A percentile compares a stretch with the other conserved stretches of the same genome.
Evolutionary conservation across 2,797 vertebrate genomes (phyloP).

Genomic region (Euthynnus affinis): DNA sequence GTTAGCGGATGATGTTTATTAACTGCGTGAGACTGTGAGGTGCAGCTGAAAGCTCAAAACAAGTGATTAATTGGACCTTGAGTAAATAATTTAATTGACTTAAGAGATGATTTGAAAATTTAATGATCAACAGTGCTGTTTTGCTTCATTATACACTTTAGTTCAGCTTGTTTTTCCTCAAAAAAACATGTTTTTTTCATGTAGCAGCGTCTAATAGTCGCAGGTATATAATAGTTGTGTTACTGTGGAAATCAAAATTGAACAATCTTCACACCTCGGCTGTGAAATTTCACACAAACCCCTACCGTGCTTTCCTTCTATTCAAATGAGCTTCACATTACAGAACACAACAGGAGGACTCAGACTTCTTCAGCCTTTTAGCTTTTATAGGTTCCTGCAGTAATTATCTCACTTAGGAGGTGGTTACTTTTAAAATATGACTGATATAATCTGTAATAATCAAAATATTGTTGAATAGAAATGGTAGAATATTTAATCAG

Average conservation of each 20-base stretch:
- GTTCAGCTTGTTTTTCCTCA: background rate
- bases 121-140: too few relatives aligned
- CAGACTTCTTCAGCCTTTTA: too few relatives aligned
- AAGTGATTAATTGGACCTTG: background rate
- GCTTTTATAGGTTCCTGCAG: too few relatives aligned
- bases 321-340: too few relatives aligned
- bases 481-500: background rate
- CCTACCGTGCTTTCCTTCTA: constrained; percentile 26
- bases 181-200: background rate
- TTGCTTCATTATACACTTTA: background rate
- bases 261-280: constrained; percentile 44
- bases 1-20: too few relatives aligned
- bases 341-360: background rate
- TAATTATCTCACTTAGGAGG: too few relatives aligned
- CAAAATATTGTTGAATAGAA: background rate
- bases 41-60: background rate
- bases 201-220: background rate
- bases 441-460: background rate
- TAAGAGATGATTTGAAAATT: too few relatives aligned
- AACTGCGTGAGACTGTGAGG: too few relatives aligned
- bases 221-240: too few relatives aligned
- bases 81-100: background rate
- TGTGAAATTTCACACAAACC: constrained; percentile 64
- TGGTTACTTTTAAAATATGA: background rate
- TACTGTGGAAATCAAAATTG: constrained; percentile 20